phyloP scores from a whole-genome alignment of 2,797 vertebrate species.

The Strix occidentalis region DNA sequence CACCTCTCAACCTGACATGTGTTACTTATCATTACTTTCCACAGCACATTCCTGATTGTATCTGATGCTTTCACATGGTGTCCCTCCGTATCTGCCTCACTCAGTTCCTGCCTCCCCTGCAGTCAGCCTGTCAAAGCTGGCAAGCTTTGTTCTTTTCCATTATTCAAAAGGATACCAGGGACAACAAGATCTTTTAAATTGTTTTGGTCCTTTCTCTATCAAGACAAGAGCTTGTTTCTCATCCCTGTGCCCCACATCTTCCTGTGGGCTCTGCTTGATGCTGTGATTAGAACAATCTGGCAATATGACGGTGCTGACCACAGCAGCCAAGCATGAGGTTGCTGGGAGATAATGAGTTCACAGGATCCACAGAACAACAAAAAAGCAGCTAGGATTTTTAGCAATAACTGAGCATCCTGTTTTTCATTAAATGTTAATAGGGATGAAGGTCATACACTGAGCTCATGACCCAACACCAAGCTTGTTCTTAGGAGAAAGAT shows the following conservation, averaged over 20 bases:
- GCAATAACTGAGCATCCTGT: background rate
- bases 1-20: background rate
- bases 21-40: background rate
- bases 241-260: background rate
- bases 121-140: background rate
- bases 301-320: background rate
- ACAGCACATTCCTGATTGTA: fast-evolving
- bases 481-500: background rate
- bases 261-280: background rate
- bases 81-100: background rate
- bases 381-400: background rate
- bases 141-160: background rate
- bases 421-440: constrained; percentile 21
- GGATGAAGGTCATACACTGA: background rate
- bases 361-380: background rate
- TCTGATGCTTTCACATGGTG: background rate
- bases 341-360: background rate
- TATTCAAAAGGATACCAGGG: background rate
- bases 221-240: background rate
- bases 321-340: background rate
- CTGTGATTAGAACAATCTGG: background rate
- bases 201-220: background rate
- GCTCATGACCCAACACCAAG: background rate
- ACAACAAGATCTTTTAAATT: background rate
- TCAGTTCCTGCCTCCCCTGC: background rate